These are phyloP conservation scores for Atopsyche davidsoni DNA, from an alignment of 1,140 invertebrate species.

Conservation along the genomic window DNA sequence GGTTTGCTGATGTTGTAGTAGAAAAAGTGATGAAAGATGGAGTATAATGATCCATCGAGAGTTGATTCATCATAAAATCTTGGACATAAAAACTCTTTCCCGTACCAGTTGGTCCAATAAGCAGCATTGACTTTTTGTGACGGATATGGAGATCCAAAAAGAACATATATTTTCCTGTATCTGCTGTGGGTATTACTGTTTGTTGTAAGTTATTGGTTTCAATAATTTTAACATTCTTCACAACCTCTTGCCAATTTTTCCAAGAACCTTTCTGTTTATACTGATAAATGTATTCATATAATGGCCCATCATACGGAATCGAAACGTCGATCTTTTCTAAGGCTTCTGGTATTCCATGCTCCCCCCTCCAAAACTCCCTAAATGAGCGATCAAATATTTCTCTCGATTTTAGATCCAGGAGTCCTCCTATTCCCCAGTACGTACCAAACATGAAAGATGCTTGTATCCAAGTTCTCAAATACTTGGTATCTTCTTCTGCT, in stretches of 20 bases:
- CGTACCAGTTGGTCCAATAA: conserved; percentile 88
- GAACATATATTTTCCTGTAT: conserved; percentile 72
- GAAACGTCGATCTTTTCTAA: conserved; percentile 64
- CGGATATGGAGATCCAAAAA: conserved; percentile 63
- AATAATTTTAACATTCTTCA: conserved; percentile 52
- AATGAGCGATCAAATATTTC: conserved; percentile 64
- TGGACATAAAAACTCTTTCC: conserved; percentile 89
- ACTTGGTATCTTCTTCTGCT: conserved; percentile 59
- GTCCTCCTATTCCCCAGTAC: conserved; percentile 79
- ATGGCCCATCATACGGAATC: conserved; percentile 64
- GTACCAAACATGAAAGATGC: conserved; percentile 71
- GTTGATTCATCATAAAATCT: conserved; percentile 74
- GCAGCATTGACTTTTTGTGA: conserved; percentile 61
- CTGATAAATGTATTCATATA: conserved; percentile 76
- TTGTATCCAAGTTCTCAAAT: conserved; percentile 62
- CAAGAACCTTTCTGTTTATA: conserved; percentile 70
- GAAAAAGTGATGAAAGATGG: conserved; percentile 85
- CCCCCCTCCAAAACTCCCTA: conserved; percentile 52
- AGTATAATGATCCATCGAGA: conserved; percentile 66
- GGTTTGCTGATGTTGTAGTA: conserved; percentile 77
- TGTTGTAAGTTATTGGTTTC: conserved; percentile 65
- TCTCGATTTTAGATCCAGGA: conserved; percentile 65
- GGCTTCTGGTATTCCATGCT: conserved; percentile 58
- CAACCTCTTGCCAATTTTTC: conserved; percentile 68
- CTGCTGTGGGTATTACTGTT: conserved; percentile 77